A percentile compares a stretch with the other conserved stretches of the same genome.
These are phyloP conservation scores for Lathronympha strigana DNA, from an alignment of 2,888 invertebrate genomes.

Conservation along the genomic window DNA sequence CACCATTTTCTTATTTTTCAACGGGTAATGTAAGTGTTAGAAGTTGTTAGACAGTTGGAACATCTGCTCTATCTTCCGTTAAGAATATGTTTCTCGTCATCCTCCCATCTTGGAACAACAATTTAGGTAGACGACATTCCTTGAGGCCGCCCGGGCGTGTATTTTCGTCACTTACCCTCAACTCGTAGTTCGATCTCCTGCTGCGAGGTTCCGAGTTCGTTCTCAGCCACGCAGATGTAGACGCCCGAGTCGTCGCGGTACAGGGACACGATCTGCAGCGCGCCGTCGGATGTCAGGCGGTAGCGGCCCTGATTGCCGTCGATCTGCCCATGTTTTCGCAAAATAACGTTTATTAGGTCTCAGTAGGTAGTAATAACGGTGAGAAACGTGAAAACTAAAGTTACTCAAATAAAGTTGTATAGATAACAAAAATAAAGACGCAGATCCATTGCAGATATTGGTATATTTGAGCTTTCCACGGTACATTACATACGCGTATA, in stretches of 20 bases:
- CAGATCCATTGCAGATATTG: no score
- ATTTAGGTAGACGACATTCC: neutral
- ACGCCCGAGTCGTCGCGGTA: constrained; percentile 92
- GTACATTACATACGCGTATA: no score
- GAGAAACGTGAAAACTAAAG: no score
- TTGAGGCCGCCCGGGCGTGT: no score
- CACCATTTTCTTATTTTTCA: neutral
- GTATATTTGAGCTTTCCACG: no score
- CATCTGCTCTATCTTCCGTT: neutral
- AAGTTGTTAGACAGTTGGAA: neutral
- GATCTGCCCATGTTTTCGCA: no score
- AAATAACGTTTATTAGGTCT: no score
- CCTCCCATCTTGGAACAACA: neutral
- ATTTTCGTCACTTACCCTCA: constrained; percentile 87
- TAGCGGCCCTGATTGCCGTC: constrained; percentile 89
- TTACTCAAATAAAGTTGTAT: no score
- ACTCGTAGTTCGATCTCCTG: constrained; percentile 89
- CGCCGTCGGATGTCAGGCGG: constrained; percentile 88
- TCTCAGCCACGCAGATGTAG: constrained; percentile 94
- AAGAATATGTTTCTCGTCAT: neutral
- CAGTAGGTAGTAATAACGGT: no score
- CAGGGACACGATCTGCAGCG: constrained; percentile 92
- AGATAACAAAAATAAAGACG: no score
- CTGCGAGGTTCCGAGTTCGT: constrained; percentile 88
- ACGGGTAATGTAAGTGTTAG: neutral